Evolutionary conservation across 2,888 invertebrate genomes (phyloP).

Genomic region (Trachelus tabidus): DNA sequence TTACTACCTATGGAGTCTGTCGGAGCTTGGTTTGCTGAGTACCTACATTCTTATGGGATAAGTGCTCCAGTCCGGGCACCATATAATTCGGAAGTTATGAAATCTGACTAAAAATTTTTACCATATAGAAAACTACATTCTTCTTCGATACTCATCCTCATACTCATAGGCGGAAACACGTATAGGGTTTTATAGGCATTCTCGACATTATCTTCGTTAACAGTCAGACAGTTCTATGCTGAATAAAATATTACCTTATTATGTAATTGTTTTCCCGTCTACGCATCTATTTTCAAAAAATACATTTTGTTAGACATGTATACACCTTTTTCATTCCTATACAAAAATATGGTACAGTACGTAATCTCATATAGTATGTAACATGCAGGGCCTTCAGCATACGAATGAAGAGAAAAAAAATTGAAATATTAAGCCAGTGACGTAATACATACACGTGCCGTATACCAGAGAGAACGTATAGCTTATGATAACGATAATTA

Average conservation of each 20-base stretch:
- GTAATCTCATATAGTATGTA: no score
- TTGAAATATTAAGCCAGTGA: no score
- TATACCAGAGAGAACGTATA: no score
- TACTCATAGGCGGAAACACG: neutral
- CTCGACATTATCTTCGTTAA: neutral
- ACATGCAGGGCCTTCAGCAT: no score
- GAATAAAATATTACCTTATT: neutral
- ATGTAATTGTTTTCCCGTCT: no score
- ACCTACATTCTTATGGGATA: conserved; percentile 29
- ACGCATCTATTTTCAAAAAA: no score
- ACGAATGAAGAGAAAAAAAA: no score
- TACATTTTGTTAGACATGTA: no score
- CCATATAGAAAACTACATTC: neutral
- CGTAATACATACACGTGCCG: no score
- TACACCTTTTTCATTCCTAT: no score
- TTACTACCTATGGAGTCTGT: conserved; percentile 30
- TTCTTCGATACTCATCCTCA: neutral
- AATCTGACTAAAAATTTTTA: neutral
- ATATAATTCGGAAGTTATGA: neutral
- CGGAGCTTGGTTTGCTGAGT: conserved; percentile 26
- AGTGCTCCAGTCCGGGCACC: conserved; percentile 21
- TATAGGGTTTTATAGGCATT: neutral
- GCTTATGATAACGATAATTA: no score
- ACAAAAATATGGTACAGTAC: no score
- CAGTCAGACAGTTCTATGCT: neutral